phyloP scores from a whole-genome alignment of 2,888 invertebrate genomes.

The Oxyteleia sp. region DNA sequence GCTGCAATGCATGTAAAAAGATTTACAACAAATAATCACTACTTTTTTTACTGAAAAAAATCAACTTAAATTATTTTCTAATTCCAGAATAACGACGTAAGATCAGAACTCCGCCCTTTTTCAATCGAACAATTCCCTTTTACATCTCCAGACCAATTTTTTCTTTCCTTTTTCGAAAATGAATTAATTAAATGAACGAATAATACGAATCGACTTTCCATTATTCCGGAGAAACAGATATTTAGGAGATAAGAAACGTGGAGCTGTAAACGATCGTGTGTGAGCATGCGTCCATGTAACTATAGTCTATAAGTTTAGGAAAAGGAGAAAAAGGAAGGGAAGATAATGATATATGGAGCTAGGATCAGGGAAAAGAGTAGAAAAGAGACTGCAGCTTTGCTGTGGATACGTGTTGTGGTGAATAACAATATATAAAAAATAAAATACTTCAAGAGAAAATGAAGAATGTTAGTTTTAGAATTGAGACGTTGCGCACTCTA shows the following conservation, averaged over 20 bases:
- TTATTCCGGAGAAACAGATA: neutral
- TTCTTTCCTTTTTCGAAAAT: neutral
- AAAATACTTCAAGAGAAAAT: no score
- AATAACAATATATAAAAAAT: no score
- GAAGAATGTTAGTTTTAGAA: no score
- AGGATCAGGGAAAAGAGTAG: no score
- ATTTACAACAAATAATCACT: no score
- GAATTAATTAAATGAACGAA: constrained; percentile 1
- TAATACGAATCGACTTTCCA: constrained; percentile 4
- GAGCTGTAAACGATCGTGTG: neutral
- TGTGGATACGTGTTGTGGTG: no score
- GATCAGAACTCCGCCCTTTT: neutral
- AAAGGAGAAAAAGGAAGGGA: neutral
- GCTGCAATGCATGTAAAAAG: no score
- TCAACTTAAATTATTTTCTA: no score
- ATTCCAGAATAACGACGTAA: neutral
- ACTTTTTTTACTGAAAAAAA: no score
- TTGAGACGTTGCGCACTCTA: no score
- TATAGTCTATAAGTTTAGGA: neutral
- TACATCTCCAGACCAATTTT: neutral
- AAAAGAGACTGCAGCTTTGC: no score
- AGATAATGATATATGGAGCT: neutral
- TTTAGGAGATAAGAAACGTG: constrained; percentile 1
- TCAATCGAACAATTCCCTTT: neutral
- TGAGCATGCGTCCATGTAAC: neutral